phyloP scores from a whole-genome alignment of 2,797 vertebrate species.

The Peromyscus nudipes region DNA sequence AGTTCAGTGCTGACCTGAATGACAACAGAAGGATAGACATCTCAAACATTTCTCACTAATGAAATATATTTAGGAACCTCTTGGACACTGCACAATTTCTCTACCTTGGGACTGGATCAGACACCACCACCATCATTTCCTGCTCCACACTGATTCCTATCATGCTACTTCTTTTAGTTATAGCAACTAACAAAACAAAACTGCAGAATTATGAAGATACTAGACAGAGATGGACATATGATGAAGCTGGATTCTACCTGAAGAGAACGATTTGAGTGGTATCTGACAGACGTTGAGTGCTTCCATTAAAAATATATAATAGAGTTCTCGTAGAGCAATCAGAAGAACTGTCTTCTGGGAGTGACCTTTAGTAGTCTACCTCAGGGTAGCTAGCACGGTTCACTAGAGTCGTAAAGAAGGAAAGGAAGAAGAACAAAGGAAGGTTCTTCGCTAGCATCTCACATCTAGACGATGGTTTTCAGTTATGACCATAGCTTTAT shows the following conservation, averaged over 20 bases:
- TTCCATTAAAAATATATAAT: not conserved
- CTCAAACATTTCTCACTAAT: not conserved
- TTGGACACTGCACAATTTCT: not conserved
- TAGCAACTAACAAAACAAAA: not conserved
- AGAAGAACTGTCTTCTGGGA: not conserved
- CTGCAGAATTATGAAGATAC: not conserved
- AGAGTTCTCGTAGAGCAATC: not conserved
- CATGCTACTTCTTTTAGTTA: not conserved
- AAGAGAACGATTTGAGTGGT: not conserved
- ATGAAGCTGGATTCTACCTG: conserved; percentile 34
- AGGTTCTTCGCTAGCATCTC: not conserved
- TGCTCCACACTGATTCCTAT: not conserved
- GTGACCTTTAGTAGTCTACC: not conserved
- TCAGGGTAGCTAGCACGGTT: not conserved
- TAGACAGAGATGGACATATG: not conserved
- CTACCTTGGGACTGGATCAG: not conserved
- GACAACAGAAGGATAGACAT: not conserved
- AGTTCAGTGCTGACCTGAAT: not conserved
- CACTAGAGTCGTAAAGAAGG: not conserved
- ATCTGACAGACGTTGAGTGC: not conserved
- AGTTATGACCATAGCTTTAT: not conserved
- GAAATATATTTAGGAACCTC: not conserved
- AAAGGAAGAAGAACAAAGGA: not conserved
- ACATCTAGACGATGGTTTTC: not conserved
- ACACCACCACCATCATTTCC: not conserved